Percentiles rank a stretch among this genome's conserved stretches.
phyloP scores from a whole-genome alignment of 2,888 invertebrate genomes.

The Hermodice carunculata region DNA sequence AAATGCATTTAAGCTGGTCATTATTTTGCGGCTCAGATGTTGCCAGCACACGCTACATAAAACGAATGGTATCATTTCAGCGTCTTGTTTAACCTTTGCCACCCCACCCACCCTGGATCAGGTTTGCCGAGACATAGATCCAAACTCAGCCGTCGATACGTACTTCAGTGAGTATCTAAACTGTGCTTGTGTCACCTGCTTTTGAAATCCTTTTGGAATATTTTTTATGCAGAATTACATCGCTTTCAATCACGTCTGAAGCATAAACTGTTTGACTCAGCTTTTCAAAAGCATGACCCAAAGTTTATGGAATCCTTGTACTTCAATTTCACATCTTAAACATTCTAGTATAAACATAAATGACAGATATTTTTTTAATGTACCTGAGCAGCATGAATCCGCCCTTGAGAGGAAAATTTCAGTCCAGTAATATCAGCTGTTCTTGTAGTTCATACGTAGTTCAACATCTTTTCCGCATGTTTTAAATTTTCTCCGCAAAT shows the following conservation, averaged over 20 bases:
- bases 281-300: too few species aligned
- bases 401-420: neutral
- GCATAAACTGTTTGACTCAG: too few species aligned
- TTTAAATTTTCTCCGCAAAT: neutral
- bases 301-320: too few species aligned
- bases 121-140: slow-evolving; percentile 24
- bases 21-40: too few species aligned
- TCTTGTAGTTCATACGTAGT: too few species aligned
- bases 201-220: neutral
- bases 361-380: neutral
- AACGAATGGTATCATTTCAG: neutral
- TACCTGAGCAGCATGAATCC: neutral
- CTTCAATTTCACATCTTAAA: too few species aligned
- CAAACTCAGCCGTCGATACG: slow-evolving; percentile 23
- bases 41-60: too few species aligned
- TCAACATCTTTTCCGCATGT: neutral
- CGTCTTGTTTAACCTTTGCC: neutral
- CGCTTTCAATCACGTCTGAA: too few species aligned
- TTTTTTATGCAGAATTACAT: neutral
- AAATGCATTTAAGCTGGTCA: too few species aligned
- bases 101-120: slow-evolving; percentile 20
- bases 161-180: slow-evolving; percentile 41
- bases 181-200: neutral
- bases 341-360: too few species aligned
- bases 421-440: too few species aligned